A percentile compares a stretch with the other conserved stretches of the same genome.
Conservation (phyloP, 2,797 vertebrate genomes). For the Myotis findleyi region DNA sequence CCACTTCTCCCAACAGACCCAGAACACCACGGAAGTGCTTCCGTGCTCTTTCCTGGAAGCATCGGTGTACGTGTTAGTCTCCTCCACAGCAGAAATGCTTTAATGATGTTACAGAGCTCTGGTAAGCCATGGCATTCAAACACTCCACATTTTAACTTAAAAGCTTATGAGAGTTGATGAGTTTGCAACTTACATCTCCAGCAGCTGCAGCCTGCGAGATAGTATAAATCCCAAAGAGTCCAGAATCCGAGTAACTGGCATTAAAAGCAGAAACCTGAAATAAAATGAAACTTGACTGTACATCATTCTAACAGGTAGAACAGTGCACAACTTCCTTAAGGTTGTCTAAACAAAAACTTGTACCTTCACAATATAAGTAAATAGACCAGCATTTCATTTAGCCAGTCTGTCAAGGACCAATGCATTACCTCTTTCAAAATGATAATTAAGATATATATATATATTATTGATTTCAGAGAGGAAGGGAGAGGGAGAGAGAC, state of each 20-base stretch:
- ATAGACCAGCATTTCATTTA: not conserved
- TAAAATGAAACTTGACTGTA: slow-evolving; percentile 25
- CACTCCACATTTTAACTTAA: not conserved
- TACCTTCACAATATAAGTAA: not conserved
- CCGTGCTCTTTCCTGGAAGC: not conserved
- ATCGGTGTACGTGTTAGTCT: not conserved
- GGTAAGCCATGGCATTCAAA: not conserved
- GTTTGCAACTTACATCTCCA: slow-evolving; percentile 91
- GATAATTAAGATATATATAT: too few relatives aligned
- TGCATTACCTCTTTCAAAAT: not conserved
- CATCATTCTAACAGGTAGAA: not conserved
- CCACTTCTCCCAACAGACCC: not conserved
- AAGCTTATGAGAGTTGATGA: not conserved
- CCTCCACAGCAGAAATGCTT: not conserved
- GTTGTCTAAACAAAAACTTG: not conserved
- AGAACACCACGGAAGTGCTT: not conserved
- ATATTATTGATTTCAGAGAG: too few relatives aligned
- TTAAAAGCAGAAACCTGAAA: slow-evolving; percentile 94
- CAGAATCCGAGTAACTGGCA: slow-evolving; percentile 95
- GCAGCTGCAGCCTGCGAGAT: slow-evolving; percentile 91
- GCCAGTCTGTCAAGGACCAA: not conserved
- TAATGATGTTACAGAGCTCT: not conserved
- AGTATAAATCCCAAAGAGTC: slow-evolving; percentile 96
- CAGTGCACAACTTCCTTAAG: not conserved
- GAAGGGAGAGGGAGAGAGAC: too few relatives aligned